Evolutionary conservation across 2,113 vertebrate genomes (phyloP), one percentile per base, ranked within the genome.

Genomic region (Pelobates fuscus): DNA sequence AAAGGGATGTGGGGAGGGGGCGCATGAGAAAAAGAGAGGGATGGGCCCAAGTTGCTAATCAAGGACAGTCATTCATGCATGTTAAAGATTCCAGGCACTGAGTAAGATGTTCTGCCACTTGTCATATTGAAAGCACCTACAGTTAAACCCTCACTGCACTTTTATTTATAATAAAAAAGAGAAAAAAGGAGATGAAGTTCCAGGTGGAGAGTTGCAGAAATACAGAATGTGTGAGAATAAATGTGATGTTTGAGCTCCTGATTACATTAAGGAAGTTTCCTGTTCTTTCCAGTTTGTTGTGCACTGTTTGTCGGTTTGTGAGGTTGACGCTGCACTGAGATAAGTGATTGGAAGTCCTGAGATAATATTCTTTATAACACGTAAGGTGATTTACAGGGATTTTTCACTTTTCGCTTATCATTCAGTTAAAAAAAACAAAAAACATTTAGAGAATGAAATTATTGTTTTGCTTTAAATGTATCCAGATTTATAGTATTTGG

Each of bases 21-120:
- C 14, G 44, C 44, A 18, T 4, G 44, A 49, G 44, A 17, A 17
- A 17, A 41, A 61, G 32, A 18, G 41, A 43, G 26, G 59, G 27
- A 26, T 26, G 71, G 71, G 24, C 30, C 14, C 21, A 27, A 8
- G 49, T 60, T 67, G 52, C 52, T 67, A 49, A 20, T 24, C 72
- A 49, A 43, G 72, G 24, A 58, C 54, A 67, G 62, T 12, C 37
- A 75, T 64, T 54, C n/a, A 64, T n/a, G n/a, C 44, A 55, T 17
- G 25, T 58, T 43, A 1, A 49, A 52, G 26, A 71, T 61, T 37
- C 26, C 25, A 29, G 17, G 25, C 37, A 11, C 25, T 49, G 54
- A 26, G 4, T 20, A 59, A 37, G 32, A 58, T 57, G 10, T 44
- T 21, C 17, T 59, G 32, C 32, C n/a, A 7, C 21, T 55, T 23